These are phyloP conservation scores for Ichneumoninae sp. DNA, from an alignment of 2,888 invertebrate species.

Conservation along the genomic window DNA sequence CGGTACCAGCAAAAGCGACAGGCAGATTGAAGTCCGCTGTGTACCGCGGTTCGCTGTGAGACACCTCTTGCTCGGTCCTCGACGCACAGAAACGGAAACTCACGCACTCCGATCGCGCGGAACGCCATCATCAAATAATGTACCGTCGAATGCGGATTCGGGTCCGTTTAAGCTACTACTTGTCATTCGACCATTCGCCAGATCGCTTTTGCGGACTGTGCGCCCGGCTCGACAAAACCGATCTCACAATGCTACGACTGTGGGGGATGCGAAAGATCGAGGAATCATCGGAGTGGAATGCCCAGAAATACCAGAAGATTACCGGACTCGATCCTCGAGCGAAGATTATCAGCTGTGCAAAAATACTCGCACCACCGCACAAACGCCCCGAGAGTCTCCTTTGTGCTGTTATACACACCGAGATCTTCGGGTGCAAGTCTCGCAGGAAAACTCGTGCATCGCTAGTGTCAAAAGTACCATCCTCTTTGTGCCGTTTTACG, in stretches of 20 bases:
- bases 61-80: background rate
- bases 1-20: conserved; percentile 55
- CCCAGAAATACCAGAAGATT: conserved; percentile 58
- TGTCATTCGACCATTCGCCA: conserved; percentile 22
- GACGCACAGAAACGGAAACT: conserved; percentile 18
- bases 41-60: background rate
- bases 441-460: conserved; percentile 37
- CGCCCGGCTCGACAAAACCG: background rate
- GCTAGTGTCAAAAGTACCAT: conserved; percentile 47
- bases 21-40: conserved; percentile 21
- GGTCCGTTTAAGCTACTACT: background rate
- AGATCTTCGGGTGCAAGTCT: conserved; percentile 1
- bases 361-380: conserved; percentile 38
- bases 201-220: background rate
- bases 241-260: background rate
- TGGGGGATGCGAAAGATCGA: conserved; percentile 1
- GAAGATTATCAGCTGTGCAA: conserved; percentile 59
- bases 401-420: conserved; percentile 22
- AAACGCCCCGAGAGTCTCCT: conserved; percentile 21
- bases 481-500: conserved; percentile 11
- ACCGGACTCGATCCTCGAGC: conserved; percentile 14
- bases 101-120: conserved; percentile 8
- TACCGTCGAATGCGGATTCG: conserved; percentile 8
- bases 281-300: conserved; percentile 52
- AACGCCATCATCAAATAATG: conserved; percentile 55